phyloP scores from a whole-genome alignment of 2,113 vertebrate genomes.

The Microcebus murinus region DNA sequence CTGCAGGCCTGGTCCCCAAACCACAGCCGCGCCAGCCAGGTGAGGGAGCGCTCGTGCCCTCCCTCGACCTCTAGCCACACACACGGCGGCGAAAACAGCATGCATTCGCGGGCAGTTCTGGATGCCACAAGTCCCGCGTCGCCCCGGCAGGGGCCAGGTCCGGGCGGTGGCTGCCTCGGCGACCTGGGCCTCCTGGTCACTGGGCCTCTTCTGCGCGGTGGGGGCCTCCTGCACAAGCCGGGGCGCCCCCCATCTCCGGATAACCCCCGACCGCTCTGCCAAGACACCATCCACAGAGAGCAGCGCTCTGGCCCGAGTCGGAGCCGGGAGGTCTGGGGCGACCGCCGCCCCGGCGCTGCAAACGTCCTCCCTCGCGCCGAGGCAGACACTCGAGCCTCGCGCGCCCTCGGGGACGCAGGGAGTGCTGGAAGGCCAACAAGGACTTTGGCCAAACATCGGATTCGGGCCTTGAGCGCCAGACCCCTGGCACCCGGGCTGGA shows the following conservation, averaged over 20 bases:
- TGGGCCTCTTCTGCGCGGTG: neutral
- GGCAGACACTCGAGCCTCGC: neutral
- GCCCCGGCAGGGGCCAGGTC: too few relatives aligned
- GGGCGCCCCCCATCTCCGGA: neutral
- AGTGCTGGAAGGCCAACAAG: neutral
- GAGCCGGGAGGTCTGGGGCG: too few relatives aligned
- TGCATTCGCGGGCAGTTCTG: neutral
- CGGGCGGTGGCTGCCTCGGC: too few relatives aligned
- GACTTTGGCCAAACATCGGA: neutral
- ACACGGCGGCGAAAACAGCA: neutral
- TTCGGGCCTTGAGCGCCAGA: neutral
- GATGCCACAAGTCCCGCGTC: neutral
- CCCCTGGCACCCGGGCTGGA: too few relatives aligned
- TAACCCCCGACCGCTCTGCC: neutral
- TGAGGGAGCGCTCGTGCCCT: too few relatives aligned
- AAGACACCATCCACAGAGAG: neutral
- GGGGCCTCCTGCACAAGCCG: neutral
- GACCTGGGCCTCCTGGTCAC: neutral
- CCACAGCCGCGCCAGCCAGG: too few relatives aligned
- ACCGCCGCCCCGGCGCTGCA: neutral
- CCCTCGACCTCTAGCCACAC: neutral
- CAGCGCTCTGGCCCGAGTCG: neutral
- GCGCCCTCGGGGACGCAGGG: neutral
- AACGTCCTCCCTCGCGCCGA: conserved; percentile 28
- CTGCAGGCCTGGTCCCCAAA: neutral